A percentile compares a stretch with the other conserved stretches of the same genome.
phyloP scores from a whole-genome alignment of 2,888 invertebrate genomes.

The Parnassius orleans region DNA sequence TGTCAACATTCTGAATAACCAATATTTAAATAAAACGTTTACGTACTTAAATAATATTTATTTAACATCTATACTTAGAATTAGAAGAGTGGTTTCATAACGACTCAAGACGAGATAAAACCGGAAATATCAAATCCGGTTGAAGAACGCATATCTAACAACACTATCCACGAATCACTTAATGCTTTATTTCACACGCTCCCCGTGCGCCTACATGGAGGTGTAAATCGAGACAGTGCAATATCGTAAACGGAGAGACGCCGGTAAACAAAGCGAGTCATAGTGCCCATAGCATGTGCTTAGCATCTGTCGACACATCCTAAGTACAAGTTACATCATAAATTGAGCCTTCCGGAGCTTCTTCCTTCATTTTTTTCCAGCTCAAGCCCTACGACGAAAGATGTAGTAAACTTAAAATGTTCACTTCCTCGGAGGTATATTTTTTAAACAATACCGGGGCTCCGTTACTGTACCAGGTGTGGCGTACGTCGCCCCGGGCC shows the following conservation, averaged over 20 bases:
- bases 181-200: constrained; percentile 63
- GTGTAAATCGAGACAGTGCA: constrained; percentile 52
- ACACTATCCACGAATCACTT: constrained; percentile 54
- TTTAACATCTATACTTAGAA: not conserved
- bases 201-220: constrained; percentile 43
- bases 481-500: constrained; percentile 56
- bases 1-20: not conserved
- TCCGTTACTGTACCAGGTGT: constrained; percentile 62
- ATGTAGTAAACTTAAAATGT: constrained; percentile 71
- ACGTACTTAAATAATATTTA: not conserved
- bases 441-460: constrained; percentile 65
- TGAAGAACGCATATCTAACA: constrained; percentile 21
- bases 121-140: constrained; percentile 21
- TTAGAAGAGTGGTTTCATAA: not conserved
- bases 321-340: constrained; percentile 73
- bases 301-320: constrained; percentile 76
- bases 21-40: not conserved
- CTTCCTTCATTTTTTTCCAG: constrained; percentile 73
- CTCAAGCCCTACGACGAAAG: constrained; percentile 69
- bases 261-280: constrained; percentile 58
- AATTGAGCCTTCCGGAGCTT: constrained; percentile 74
- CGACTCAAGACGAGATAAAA: constrained; percentile 1
- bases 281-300: constrained; percentile 71
- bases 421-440: constrained; percentile 63
- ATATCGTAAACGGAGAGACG: constrained; percentile 48